Evolutionary conservation across 2,797 vertebrate species (phyloP).

Genomic region (Enteromius viviparus): DNA sequence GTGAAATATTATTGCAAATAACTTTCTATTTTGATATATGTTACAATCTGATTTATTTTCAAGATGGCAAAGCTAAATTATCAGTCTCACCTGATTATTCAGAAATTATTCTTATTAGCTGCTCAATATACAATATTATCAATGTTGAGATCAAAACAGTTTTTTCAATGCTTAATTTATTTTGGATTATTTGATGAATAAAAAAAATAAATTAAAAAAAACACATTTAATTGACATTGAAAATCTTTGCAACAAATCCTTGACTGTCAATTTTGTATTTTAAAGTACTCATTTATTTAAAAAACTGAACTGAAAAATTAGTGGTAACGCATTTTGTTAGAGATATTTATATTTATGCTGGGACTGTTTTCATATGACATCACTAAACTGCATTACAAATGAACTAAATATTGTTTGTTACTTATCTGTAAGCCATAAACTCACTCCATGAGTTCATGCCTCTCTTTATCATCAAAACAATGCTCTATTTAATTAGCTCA

Average conservation of each 20-base stretch:
- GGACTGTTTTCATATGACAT: conserved; percentile 15
- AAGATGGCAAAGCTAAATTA: neutral
- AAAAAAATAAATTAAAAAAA: neutral
- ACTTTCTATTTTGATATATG: neutral
- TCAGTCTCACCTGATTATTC: neutral
- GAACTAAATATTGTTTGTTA: conserved; percentile 7
- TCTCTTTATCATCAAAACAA: conserved; percentile 63
- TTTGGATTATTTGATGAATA: neutral
- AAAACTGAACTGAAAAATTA: neutral
- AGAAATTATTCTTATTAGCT: neutral
- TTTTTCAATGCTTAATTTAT: too few species aligned
- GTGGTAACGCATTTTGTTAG: neutral
- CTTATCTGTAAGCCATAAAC: conserved; percentile 30
- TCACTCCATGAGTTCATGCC: conserved; percentile 51
- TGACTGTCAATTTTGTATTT: neutral
- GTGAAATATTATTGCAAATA: neutral
- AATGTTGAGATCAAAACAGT: neutral
- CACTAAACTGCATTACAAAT: neutral
- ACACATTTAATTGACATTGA: neutral
- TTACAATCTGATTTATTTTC: neutral
- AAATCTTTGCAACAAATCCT: neutral
- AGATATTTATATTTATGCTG: neutral
- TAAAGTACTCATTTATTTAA: neutral
- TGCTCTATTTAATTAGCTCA: conserved; percentile 71
- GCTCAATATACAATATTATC: neutral